phyloP scores from a whole-genome alignment of 2,888 invertebrate genomes.

The Euplagia quadripunctaria region DNA sequence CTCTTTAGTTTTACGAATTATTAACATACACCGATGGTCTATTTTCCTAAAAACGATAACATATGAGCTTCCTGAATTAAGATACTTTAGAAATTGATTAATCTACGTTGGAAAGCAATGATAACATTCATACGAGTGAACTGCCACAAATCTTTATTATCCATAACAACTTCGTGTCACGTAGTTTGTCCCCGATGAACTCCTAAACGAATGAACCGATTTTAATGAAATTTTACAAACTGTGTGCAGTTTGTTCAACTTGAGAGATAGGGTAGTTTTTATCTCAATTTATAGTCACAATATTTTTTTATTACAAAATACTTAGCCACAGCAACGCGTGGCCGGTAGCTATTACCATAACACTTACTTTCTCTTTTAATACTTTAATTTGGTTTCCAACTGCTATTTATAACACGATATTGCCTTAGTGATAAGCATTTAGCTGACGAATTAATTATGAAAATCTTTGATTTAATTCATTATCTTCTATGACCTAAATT shows the following conservation, averaged over 20 bases:
- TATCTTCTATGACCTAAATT: neutral
- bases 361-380: neutral
- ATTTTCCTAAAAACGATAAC: conserved; percentile 19
- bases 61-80: conserved; percentile 11
- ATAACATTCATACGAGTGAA: neutral
- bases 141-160: neutral
- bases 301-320: too few species aligned
- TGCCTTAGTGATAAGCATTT: neutral
- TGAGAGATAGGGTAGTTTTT: too few species aligned
- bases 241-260: too few species aligned
- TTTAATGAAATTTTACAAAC: too few species aligned
- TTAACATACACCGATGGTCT: conserved; percentile 44
- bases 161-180: too few species aligned
- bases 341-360: too few species aligned
- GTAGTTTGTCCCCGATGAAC: too few species aligned
- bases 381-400: neutral
- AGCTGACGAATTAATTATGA: neutral
- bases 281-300: too few species aligned
- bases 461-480: neutral
- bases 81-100: neutral
- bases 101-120: neutral
- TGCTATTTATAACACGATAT: neutral
- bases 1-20: conserved; percentile 46
- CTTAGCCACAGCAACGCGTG: too few species aligned
- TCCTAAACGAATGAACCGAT: too few species aligned